These are phyloP conservation scores for Poicephalus meyeri DNA, from an alignment of 2,113 vertebrate species.

Conservation along the genomic window DNA sequence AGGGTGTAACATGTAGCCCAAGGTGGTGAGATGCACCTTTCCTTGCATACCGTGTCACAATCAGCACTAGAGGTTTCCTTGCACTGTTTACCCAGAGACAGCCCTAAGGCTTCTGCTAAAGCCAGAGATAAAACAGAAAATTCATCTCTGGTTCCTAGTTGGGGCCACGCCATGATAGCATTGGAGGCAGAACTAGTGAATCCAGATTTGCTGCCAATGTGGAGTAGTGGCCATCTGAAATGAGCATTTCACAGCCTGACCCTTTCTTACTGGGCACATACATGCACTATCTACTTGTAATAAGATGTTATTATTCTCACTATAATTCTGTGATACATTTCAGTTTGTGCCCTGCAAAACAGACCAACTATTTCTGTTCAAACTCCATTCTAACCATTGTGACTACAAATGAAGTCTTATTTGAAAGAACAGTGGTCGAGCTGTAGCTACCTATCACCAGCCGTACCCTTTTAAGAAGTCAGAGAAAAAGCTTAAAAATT, in stretches of 20 bases:
- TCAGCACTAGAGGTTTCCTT: neutral
- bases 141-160: neutral
- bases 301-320: neutral
- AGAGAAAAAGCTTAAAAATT: neutral
- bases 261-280: neutral
- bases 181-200: neutral
- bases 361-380: neutral
- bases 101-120: neutral
- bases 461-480: neutral
- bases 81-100: neutral
- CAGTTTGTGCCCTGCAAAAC: neutral
- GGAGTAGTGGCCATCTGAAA: neutral
- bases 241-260: neutral
- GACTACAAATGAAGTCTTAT: neutral
- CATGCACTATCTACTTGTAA: neutral
- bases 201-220: neutral
- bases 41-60: neutral
- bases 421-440: neutral
- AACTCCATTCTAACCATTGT: neutral
- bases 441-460: neutral
- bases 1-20: neutral
- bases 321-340: neutral
- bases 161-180: neutral
- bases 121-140: neutral
- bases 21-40: neutral